Conservation (phyloP, 2,797 vertebrate species). For the Sebastes alutus region DNA sequence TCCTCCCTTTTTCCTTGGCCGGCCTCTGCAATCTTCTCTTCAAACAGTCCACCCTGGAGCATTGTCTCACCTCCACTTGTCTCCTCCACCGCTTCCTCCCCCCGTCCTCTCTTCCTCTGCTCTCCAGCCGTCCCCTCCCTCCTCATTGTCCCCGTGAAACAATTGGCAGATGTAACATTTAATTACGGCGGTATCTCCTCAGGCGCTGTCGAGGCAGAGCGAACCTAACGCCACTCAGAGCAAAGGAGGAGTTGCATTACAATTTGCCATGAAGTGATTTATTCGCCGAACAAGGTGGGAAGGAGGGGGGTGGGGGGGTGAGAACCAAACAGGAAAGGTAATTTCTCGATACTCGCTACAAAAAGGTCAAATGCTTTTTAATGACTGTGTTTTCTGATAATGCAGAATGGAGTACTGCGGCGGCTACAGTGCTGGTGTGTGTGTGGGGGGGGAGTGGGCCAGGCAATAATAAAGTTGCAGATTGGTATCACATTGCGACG, state of each 20-base stretch:
- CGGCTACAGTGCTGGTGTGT: conserved; percentile 21
- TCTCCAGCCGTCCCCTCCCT: conserved; percentile 61
- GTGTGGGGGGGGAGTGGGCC: neutral
- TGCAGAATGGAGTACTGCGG: conserved; percentile 67
- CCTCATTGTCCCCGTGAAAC: conserved; percentile 80
- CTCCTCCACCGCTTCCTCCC: conserved; percentile 50
- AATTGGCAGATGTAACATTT: conserved; percentile 88
- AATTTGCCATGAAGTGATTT: conserved; percentile 81
- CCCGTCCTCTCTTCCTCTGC: conserved; percentile 42
- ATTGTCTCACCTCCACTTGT: conserved; percentile 73
- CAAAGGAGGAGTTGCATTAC: conserved; percentile 83
- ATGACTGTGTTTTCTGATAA: conserved; percentile 88
- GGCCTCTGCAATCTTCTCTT: conserved; percentile 67
- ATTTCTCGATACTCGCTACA: conserved; percentile 82
- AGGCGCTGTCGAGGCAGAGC: conserved; percentile 76
- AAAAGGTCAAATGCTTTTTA: conserved; percentile 89
- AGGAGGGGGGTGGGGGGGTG: conserved; percentile 9
- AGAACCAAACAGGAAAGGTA: conserved; percentile 73
- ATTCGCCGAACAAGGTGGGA: conserved; percentile 70
- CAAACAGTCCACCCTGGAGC: conserved; percentile 61
- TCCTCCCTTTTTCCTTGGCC: conserved; percentile 40
- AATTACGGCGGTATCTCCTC: conserved; percentile 84
- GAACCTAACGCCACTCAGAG: conserved; percentile 75
- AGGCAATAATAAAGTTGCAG: conserved; percentile 84
- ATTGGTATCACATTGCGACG: conserved; percentile 81